Conservation (phyloP, 2,888 invertebrate genomes). For the Macrosoma leucophasiata region DNA sequence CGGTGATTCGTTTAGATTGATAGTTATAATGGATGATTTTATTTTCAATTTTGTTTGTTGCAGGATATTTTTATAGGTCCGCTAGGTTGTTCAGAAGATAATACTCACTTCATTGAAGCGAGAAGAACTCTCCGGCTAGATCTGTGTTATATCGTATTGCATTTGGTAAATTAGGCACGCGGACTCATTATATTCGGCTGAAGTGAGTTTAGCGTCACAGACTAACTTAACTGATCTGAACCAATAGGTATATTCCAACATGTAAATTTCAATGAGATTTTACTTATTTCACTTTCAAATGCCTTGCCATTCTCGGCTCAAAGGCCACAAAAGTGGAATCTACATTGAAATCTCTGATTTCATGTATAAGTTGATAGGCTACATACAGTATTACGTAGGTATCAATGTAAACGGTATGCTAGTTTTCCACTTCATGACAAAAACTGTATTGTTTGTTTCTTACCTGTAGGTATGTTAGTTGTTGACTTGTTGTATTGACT, state of each 20-base stretch:
- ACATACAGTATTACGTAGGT: too few species aligned
- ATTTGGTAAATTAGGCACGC: slow-evolving; percentile 2
- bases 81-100: slow-evolving; percentile 2
- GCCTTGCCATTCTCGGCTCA: too few species aligned
- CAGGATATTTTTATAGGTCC: slow-evolving; percentile 1
- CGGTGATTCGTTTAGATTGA: neutral
- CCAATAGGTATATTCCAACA: too few species aligned
- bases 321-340: too few species aligned
- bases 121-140: neutral
- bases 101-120: neutral
- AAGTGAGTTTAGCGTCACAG: too few species aligned
- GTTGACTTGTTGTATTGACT: slow-evolving; percentile 6
- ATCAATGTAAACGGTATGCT: too few species aligned
- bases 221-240: too few species aligned
- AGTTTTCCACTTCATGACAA: slow-evolving; percentile 7
- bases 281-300: too few species aligned
- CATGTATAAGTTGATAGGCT: too few species aligned
- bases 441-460: slow-evolving; percentile 6
- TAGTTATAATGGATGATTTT: slow-evolving; percentile 1
- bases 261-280: too few species aligned
- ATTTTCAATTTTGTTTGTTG: neutral
- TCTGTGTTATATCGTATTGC: neutral
- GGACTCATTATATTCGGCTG: too few species aligned
- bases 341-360: too few species aligned
- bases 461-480: slow-evolving; percentile 1